Percentiles rank a stretch among this genome's conserved stretches.
These are phyloP conservation scores for Noctua comes DNA, from an alignment of 2,888 invertebrate species.

Conservation along the genomic window DNA sequence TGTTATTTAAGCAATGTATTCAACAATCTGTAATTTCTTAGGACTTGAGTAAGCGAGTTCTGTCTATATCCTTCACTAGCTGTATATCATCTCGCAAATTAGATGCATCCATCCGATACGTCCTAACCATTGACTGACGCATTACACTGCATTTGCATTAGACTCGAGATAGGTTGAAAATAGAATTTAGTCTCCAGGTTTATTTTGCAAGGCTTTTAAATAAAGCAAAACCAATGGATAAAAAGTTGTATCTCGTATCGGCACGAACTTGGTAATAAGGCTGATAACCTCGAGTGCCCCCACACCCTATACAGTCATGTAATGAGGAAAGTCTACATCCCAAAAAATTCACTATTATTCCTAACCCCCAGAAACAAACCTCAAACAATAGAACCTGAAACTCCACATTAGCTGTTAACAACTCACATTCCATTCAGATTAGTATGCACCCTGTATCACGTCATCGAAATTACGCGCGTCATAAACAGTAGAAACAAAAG, in stretches of 20 bases:
- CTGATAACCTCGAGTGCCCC: neutral
- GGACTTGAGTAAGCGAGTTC: neutral
- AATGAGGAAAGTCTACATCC: neutral
- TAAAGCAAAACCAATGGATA: neutral
- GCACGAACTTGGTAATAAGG: too few relatives aligned
- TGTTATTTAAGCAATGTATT: neutral
- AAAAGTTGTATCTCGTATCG: neutral
- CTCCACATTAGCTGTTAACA: constrained; percentile 26
- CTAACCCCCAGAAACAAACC: constrained; percentile 6
- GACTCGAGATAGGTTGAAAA: neutral
- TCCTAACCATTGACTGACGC: neutral
- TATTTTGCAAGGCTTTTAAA: neutral
- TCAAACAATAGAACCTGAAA: neutral
- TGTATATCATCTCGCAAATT: neutral
- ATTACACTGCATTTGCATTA: neutral
- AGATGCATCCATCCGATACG: neutral
- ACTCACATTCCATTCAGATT: constrained; percentile 29
- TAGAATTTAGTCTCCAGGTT: neutral
- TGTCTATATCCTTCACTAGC: neutral
- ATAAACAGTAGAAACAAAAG: constrained; percentile 53
- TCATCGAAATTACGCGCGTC: constrained; percentile 39
- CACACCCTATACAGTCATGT: neutral
- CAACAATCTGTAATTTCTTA: neutral
- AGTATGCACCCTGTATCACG: constrained; percentile 45
- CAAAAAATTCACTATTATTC: constrained; percentile 4